phyloP scores from a whole-genome alignment of 64 coral and sea anemone species.

The Actinia equina region DNA sequence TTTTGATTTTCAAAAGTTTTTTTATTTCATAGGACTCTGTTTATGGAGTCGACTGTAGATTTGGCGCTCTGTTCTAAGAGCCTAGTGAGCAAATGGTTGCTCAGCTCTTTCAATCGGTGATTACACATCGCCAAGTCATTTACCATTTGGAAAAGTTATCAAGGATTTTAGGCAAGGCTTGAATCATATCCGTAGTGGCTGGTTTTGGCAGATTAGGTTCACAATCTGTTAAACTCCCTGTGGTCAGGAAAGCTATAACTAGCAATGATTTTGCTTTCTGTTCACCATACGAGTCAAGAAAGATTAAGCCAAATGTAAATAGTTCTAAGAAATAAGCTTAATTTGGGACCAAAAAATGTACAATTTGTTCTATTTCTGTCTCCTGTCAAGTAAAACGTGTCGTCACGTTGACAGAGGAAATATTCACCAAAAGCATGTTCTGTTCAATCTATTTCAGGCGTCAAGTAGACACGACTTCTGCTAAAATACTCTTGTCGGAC shows the following conservation, averaged over 20 bases:
- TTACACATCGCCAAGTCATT: not conserved
- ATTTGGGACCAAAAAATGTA: not conserved
- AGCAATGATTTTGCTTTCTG: not conserved
- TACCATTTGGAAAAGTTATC: conserved; percentile 11
- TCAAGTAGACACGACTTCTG: not conserved
- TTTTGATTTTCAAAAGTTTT: not conserved
- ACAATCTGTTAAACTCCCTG: not conserved
- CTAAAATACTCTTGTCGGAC: conserved; percentile 2
- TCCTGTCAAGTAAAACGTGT: not conserved
- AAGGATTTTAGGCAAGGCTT: not conserved
- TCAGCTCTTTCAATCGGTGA: not conserved
- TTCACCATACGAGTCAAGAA: not conserved
- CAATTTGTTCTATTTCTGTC: not conserved
- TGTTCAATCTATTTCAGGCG: conserved; percentile 11
- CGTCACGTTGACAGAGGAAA: not conserved
- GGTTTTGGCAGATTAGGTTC: not conserved
- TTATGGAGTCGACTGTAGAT: not conserved
- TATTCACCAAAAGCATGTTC: not conserved
- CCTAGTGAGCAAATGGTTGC: not conserved
- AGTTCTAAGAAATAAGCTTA: not conserved
- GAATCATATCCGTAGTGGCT: not conserved
- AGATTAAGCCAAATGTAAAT: not conserved
- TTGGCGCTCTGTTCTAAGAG: not conserved
- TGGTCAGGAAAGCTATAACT: not conserved
- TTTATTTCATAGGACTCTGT: not conserved